These are phyloP conservation scores for Contarinia nasturtii DNA, from an alignment of 1,140 invertebrate genomes.

Conservation along the genomic window DNA sequence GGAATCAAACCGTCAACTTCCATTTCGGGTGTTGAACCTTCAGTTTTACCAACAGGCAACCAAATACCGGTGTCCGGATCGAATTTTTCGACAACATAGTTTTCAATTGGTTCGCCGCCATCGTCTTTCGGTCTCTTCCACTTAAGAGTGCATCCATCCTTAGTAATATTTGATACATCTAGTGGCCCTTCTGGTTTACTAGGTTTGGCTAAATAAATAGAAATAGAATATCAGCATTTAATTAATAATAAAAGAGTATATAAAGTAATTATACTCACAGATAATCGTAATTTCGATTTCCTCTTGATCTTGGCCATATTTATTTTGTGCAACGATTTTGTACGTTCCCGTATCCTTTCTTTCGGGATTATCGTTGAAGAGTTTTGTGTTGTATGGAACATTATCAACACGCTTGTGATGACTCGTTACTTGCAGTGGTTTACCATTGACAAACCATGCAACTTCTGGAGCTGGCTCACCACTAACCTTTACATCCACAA, in stretches of 20 bases:
- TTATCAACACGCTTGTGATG: conserved; percentile 47
- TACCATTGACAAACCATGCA: conserved; percentile 40
- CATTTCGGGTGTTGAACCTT: conserved; percentile 59
- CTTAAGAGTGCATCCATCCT: conserved; percentile 85
- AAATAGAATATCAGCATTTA: conserved; percentile 1
- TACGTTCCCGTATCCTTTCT: conserved; percentile 73
- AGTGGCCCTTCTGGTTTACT: conserved; percentile 84
- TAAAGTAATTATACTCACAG: conserved; percentile 35
- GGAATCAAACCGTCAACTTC: conserved; percentile 74
- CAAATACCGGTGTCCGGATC: conserved; percentile 79
- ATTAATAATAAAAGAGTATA: background rate
- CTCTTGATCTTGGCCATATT: conserved; percentile 73
- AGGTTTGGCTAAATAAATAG: conserved; percentile 53
- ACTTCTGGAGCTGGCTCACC: conserved; percentile 87
- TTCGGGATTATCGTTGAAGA: conserved; percentile 61
- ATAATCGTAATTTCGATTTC: conserved; percentile 80
- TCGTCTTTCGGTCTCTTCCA: conserved; percentile 98
- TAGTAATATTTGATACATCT: conserved; percentile 86
- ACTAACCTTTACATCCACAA: conserved; percentile 76
- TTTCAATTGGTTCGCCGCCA: conserved; percentile 86
- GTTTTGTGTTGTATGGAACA: conserved; percentile 71
- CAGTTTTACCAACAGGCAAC: conserved; percentile 68
- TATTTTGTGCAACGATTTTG: conserved; percentile 67
- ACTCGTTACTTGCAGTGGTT: conserved; percentile 31
- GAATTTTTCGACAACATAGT: conserved; percentile 90